Evolutionary conservation across 2,888 invertebrate species (phyloP).

Genomic region (Agriopis aurantiaria): DNA sequence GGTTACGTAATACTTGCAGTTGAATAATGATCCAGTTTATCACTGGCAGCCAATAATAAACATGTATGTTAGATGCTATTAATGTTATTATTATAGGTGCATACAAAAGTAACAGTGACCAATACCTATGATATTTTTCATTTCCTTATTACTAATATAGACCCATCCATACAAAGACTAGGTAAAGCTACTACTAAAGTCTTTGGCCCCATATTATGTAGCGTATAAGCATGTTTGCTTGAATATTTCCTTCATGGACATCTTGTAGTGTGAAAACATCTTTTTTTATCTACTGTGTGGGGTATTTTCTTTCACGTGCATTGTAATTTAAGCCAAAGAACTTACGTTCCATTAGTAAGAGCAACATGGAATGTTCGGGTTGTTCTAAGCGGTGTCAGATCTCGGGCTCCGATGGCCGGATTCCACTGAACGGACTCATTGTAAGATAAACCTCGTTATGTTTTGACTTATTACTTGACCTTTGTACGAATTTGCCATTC

Average conservation of each 20-base stretch:
- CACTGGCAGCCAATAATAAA: slow-evolving; percentile 10
- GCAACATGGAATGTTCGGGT: slow-evolving; percentile 47
- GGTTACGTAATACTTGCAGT: slow-evolving; percentile 17
- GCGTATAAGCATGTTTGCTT: neutral
- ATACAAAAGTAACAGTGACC: neutral
- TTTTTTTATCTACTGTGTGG: neutral
- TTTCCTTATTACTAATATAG: neutral
- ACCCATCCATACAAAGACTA: too few species aligned
- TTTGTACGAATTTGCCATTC: slow-evolving; percentile 66
- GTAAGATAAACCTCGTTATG: slow-evolving; percentile 65
- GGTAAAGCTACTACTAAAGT: too few species aligned
- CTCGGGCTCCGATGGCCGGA: slow-evolving; percentile 68
- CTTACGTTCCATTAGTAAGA: slow-evolving; percentile 51
- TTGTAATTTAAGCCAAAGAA: slow-evolving; percentile 53
- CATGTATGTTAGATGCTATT: neutral
- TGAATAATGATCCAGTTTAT: slow-evolving; percentile 18
- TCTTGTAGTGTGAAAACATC: neutral
- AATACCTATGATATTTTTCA: neutral
- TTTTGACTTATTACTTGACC: slow-evolving; percentile 68
- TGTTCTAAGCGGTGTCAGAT: slow-evolving; percentile 43
- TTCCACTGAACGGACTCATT: slow-evolving; percentile 64
- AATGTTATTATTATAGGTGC: neutral
- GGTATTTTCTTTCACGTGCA: slow-evolving; percentile 12
- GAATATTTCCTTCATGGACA: neutral
- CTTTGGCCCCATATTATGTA: too few species aligned